phyloP scores from a whole-genome alignment of 1,140 invertebrate genomes.

The Drosophila seguyi region DNA sequence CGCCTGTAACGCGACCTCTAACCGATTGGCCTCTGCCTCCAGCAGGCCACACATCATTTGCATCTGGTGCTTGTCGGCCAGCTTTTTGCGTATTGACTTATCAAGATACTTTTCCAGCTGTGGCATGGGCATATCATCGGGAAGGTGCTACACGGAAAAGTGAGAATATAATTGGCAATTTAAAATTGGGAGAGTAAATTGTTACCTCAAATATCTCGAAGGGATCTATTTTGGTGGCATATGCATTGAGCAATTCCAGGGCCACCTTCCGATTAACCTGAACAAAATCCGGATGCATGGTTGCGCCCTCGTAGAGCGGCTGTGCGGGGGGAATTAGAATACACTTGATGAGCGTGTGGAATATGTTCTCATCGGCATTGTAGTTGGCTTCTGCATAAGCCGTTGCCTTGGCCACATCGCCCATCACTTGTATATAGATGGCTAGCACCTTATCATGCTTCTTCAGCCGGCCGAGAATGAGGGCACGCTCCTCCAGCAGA shows the following conservation, averaged over 20 bases:
- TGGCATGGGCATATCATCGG: conserved; percentile 90
- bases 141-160: conserved; percentile 87
- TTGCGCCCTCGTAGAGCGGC: conserved; percentile 86
- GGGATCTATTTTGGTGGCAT: conserved; percentile 93
- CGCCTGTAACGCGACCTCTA: conserved; percentile 91
- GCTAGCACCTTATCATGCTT: conserved; percentile 96
- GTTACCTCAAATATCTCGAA: conserved; percentile 87
- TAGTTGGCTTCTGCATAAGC: conserved; percentile 93
- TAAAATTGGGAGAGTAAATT: not conserved
- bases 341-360: conserved; percentile 88
- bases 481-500: conserved; percentile 96
- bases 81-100: conserved; percentile 90
- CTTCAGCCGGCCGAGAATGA: conserved; percentile 94
- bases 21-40: conserved; percentile 93
- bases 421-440: conserved; percentile 94
- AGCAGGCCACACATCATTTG: conserved; percentile 93
- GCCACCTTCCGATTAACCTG: conserved; percentile 92
- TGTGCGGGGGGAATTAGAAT: conserved; percentile 88
- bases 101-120: conserved; percentile 92
- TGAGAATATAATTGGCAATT: too few species aligned
- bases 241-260: conserved; percentile 91
- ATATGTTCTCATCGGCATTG: conserved; percentile 88
- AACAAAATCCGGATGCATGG: conserved; percentile 86
- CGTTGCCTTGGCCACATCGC: conserved; percentile 93
- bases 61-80: conserved; percentile 89